Conservation (phyloP, 2,797 vertebrate genomes). For the Poeciliopsis infans region DNA sequence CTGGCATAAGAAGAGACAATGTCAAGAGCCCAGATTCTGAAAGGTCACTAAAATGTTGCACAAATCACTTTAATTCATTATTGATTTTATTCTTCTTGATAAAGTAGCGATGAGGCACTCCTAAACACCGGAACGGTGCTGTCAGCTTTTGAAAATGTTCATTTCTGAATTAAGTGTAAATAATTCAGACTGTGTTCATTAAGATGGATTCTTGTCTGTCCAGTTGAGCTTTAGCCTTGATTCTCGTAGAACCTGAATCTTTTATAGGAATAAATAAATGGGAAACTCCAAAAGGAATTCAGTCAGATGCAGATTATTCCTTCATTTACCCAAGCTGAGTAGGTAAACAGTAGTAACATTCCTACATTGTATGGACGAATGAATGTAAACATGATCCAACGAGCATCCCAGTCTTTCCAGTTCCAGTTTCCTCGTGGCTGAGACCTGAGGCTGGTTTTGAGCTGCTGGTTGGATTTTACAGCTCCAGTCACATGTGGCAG, state of each 20-base stretch:
- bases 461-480: background rate
- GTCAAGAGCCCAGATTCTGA: background rate
- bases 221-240: background rate
- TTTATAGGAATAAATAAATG: slow-evolving; percentile 14
- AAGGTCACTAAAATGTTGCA: background rate
- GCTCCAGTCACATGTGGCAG: background rate
- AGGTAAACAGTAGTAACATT: slow-evolving; percentile 8
- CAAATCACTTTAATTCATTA: background rate
- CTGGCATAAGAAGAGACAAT: background rate
- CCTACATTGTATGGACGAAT: background rate
- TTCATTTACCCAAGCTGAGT: background rate
- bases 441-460: background rate
- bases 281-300: background rate
- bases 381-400: slow-evolving; percentile 13
- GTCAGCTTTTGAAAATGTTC: background rate
- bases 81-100: background rate
- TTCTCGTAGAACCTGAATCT: background rate
- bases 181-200: background rate
- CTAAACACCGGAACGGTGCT: background rate
- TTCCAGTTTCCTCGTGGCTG: background rate
- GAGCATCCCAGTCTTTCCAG: background rate
- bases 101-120: background rate
- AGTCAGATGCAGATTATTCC: background rate
- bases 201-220: background rate
- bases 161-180: background rate